Base-by-base conservation (phyloP, 2,797 vertebrate species). In the Lepus townsendii region DNA sequence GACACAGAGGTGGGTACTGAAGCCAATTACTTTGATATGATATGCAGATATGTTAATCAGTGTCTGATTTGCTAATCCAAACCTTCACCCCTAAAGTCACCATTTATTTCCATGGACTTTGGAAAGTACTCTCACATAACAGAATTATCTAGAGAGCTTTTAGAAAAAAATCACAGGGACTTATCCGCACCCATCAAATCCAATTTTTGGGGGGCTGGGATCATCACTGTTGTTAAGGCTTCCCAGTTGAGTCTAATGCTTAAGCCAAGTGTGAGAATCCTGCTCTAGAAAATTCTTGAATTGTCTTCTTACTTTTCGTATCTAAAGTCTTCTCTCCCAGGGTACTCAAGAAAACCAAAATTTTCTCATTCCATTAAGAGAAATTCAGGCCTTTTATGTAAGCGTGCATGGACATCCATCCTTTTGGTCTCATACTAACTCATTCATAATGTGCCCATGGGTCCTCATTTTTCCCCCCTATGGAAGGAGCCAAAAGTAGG, bases 291-390 rank as follows among this genome's bases (percentile, higher is more conserved):
- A 24, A 22, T 86, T 80, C n/a, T 84, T 57, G 24, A 35, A 13
- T 79, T 62, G 83, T 24, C 52, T 19, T 92, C 30, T 79, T 66
- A 42, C 8, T 19, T 93, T 9, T 85, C 35, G 85, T 38, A 88
- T 1, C 7, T 50, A 16, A 93, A 78, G 17, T 73, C 52, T 60
- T 76, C 75, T 63, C 60, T 72, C 13, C 66, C 14, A n/a, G 19
- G 50, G 7, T 72, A 68, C 24, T 72, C 19, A 62, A 90, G 63
- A 38, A 71, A 91, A 87, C 17, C 10, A 76, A 62, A 88, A 54
- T 22, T 78, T 32, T 90, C 35, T 88, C 22, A 54, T 83, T 87
- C 95, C 27, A 60, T 91, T 90, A 69, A 73, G 27, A 92, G 66
- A 6, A 42, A 32, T 66, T 94, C 35, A 82, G 26, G 30, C 76